Percentiles rank a stretch among this genome's conserved stretches.
These are phyloP conservation scores for Betta splendens DNA, from an alignment of 2,797 vertebrate genomes.

Conservation along the genomic window DNA sequence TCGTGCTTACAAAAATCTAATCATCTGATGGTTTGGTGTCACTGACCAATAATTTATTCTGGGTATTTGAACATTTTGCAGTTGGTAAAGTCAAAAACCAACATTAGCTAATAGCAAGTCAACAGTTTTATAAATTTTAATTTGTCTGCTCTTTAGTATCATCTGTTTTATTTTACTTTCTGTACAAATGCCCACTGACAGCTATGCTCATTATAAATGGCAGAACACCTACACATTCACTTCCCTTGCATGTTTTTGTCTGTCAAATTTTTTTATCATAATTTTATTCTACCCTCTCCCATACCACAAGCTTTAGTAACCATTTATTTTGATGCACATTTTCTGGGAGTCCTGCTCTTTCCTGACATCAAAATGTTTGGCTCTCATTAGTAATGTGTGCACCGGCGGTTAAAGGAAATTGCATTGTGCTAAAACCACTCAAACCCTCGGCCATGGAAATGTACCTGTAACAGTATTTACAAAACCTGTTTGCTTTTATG, in stretches of 20 bases:
- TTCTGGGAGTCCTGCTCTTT: conserved; percentile 37
- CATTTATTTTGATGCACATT: conserved; percentile 32
- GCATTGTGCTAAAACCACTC: conserved; percentile 56
- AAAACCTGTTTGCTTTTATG: conserved; percentile 36
- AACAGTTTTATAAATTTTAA: conserved; percentile 16
- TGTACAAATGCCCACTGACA: conserved; percentile 8
- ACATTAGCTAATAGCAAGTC: conserved; percentile 5
- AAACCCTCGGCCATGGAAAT: conserved; percentile 49
- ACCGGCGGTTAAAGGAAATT: conserved; percentile 63
- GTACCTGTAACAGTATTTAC: conserved; percentile 27
- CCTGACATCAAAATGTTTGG: conserved; percentile 55
- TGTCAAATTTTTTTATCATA: background rate
- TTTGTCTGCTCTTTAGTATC: conserved; percentile 7
- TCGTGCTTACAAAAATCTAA: conserved; percentile 31
- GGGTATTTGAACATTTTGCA: conserved; percentile 25
- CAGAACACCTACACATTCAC: conserved; percentile 9
- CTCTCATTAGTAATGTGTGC: conserved; percentile 52
- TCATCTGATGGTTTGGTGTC: conserved; percentile 28
- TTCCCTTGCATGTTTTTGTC: background rate
- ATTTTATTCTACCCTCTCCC: conserved; percentile 4
- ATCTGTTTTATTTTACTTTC: background rate
- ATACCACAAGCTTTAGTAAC: conserved; percentile 32
- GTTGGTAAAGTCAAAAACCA: conserved; percentile 10
- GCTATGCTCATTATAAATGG: conserved; percentile 12
- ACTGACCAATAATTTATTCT: conserved; percentile 17